A percentile compares a stretch with the other conserved stretches of the same genome.
phyloP scores from a whole-genome alignment of 2,113 vertebrate species.

The Galbula dea region DNA sequence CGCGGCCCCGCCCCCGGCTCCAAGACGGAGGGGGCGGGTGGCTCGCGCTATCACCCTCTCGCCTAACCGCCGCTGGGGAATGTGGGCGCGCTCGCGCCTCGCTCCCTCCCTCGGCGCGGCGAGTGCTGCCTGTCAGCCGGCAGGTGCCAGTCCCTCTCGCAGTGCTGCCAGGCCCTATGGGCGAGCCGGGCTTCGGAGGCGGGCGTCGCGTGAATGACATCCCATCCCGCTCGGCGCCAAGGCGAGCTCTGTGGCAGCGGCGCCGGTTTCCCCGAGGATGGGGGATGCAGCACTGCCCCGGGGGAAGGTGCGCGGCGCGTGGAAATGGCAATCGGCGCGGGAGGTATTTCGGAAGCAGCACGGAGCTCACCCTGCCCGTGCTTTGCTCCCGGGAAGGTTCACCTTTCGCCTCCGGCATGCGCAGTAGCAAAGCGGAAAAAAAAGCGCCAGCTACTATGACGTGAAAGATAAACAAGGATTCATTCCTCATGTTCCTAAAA shows the following conservation, averaged over 20 bases:
- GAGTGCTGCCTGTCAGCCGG: too few species aligned
- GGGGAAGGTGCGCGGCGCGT: too few species aligned
- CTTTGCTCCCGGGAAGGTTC: not conserved
- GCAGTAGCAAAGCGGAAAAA: not conserved
- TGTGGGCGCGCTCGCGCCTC: not conserved
- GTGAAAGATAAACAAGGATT: too few species aligned
- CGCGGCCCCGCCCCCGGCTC: not conserved
- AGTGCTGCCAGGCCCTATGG: too few species aligned
- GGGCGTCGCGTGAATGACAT: too few species aligned
- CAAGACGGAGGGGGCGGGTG: too few species aligned
- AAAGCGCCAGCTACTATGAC: not conserved
- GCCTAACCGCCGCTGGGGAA: not conserved
- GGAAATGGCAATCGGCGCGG: not conserved
- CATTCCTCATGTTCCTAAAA: fast-evolving
- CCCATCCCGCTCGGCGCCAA: not conserved
- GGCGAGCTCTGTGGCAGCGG: not conserved
- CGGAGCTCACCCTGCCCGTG: not conserved
- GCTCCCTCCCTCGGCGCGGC: not conserved
- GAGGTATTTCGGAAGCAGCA: fast-evolving
- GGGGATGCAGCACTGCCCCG: too few species aligned
- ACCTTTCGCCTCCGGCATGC: fast-evolving
- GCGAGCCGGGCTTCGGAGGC: not conserved
- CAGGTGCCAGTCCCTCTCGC: not conserved
- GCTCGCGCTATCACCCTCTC: too few species aligned
- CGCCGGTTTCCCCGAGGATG: not conserved